Evolutionary conservation across 2,797 vertebrate species (phyloP).

Genomic region (Borostomias antarcticus): DNA sequence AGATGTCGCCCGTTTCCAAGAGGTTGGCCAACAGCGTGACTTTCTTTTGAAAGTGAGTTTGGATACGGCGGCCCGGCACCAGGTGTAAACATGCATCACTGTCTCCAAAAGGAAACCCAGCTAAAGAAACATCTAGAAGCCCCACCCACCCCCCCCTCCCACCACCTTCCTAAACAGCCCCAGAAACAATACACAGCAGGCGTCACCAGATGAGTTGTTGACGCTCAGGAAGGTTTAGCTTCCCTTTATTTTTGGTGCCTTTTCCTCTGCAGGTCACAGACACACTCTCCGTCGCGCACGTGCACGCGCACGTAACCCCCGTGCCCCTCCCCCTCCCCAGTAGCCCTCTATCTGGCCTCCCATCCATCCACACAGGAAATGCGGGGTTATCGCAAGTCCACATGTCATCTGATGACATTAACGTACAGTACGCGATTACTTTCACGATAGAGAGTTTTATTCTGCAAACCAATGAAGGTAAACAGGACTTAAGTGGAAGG

Average conservation of each 20-base stretch:
- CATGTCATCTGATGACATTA: constrained; percentile 9
- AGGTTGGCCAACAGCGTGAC: too few species aligned
- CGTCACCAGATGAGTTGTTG: constrained; percentile 74
- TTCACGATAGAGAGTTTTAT: not conserved
- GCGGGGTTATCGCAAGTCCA: constrained; percentile 39
- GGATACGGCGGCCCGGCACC: too few species aligned
- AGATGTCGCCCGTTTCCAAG: too few species aligned
- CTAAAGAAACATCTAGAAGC: too few species aligned
- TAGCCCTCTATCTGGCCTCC: constrained; percentile 34
- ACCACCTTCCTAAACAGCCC: constrained; percentile 48
- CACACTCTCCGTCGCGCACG: constrained; percentile 35
- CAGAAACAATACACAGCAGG: constrained; percentile 73
- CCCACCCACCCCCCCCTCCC: too few species aligned
- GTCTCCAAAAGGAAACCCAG: too few species aligned
- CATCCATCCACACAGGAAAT: constrained; percentile 48
- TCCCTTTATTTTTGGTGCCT: constrained; percentile 70
- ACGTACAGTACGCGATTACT: constrained; percentile 11
- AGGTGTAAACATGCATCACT: too few species aligned
- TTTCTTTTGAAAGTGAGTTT: too few species aligned
- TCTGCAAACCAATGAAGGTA: not conserved
- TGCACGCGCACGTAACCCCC: constrained; percentile 24
- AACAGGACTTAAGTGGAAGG: too few species aligned
- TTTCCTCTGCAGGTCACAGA: constrained; percentile 58
- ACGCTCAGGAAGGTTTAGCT: constrained; percentile 78
- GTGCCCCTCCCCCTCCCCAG: not conserved